A percentile compares a stretch with the other conserved stretches of the same genome.
Conservation (phyloP, 2,113 vertebrate species). For the Hippopotamus amphibius region DNA sequence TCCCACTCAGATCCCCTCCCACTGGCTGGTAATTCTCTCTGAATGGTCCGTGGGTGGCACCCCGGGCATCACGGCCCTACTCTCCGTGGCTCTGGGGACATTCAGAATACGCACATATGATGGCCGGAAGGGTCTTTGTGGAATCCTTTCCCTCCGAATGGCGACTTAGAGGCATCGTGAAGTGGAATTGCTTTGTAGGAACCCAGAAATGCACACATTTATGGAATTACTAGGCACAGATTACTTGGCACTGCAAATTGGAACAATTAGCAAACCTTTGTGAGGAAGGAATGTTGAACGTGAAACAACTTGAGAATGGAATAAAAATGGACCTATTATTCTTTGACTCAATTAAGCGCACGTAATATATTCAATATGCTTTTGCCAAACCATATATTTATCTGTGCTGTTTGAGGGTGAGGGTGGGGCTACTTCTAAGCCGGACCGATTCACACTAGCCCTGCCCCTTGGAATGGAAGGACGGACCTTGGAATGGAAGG, state of each 20-base stretch:
- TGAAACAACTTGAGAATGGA: conserved; percentile 74
- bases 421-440: not conserved
- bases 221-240: conserved; percentile 64
- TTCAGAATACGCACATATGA: rapidly evolving
- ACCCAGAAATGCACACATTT: conserved; percentile 54
- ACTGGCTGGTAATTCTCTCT: not conserved
- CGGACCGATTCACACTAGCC: not conserved
- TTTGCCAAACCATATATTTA: conserved; percentile 64
- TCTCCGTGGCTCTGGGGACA: not conserved
- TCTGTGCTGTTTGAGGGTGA: not conserved
- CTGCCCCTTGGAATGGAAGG: not conserved
- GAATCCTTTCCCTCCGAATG: conserved; percentile 22
- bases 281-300: conserved; percentile 43
- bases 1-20: conserved; percentile 27
- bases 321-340: conserved; percentile 67
- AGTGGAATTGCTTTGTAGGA: conserved; percentile 43
- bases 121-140: not conserved
- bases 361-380: conserved; percentile 11
- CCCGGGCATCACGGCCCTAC: not conserved
- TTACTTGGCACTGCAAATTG: conserved; percentile 66
- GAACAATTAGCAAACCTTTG: conserved; percentile 75
- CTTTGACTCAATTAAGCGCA: conserved; percentile 56
- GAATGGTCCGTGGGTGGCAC: not conserved
- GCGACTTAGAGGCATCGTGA: not conserved
- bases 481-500: not conserved